These are phyloP conservation scores for Falco naumanni DNA, from an alignment of 2,797 vertebrate species.

Conservation along the genomic window DNA sequence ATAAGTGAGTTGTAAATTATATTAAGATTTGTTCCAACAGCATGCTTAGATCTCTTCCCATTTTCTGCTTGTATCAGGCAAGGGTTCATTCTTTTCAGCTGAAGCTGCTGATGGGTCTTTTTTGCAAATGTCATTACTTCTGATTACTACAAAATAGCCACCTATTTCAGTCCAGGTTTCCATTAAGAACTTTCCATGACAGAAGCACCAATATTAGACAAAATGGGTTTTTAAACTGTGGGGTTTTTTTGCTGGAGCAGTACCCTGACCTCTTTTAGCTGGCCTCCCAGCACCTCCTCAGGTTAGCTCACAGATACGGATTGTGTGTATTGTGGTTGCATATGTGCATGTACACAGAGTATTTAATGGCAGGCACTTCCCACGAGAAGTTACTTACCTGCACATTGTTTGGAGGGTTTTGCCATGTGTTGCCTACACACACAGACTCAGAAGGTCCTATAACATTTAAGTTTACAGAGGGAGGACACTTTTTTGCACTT, in stretches of 20 bases:
- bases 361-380: neutral
- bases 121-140: neutral
- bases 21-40: neutral
- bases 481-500: neutral
- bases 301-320: neutral
- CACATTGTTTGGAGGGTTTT: neutral
- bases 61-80: neutral
- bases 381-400: neutral
- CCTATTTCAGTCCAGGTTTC: neutral
- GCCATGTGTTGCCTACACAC: neutral
- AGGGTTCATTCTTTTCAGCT: neutral
- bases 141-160: neutral
- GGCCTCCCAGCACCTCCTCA: neutral
- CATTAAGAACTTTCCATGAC: neutral
- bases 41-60: neutral
- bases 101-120: neutral
- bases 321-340: neutral
- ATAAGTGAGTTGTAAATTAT: neutral
- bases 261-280: neutral
- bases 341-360: fast-evolving
- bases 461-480: neutral
- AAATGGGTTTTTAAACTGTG: neutral
- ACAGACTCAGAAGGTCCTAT: neutral
- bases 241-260: fast-evolving
- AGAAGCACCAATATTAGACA: neutral